A percentile compares a stretch with the other conserved stretches of the same genome.
Conservation (phyloP, 2,888 invertebrate species). For the Slavum lentiscoides region DNA sequence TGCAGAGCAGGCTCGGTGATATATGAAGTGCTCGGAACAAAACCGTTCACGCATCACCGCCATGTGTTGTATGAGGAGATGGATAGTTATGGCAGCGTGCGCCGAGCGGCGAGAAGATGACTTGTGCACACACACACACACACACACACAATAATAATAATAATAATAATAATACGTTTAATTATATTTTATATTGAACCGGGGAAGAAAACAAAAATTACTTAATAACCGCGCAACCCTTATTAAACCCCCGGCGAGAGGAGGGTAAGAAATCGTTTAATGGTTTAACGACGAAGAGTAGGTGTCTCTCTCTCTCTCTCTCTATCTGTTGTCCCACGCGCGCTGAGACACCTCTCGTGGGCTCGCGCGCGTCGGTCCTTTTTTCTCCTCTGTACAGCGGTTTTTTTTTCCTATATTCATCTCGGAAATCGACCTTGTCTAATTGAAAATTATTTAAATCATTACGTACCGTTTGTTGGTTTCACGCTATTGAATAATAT, state of each 20-base stretch:
- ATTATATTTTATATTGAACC: slow-evolving; percentile 40
- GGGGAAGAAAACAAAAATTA: slow-evolving; percentile 22
- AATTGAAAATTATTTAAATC: slow-evolving; percentile 41
- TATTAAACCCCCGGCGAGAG: background rate
- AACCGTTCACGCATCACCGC: slow-evolving; percentile 46
- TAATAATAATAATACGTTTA: slow-evolving; percentile 31
- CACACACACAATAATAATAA: slow-evolving; percentile 19
- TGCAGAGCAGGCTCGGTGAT: slow-evolving; percentile 18
- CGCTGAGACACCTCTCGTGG: background rate
- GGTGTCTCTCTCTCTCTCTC: background rate
- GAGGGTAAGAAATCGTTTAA: slow-evolving; percentile 13
- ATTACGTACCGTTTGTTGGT: background rate
- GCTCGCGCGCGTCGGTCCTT: background rate
- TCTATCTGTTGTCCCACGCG: no score
- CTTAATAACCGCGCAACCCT: slow-evolving; percentile 27
- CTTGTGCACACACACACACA: no score
- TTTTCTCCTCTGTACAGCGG: no score
- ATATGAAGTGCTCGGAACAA: slow-evolving; percentile 43
- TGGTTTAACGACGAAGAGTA: slow-evolving; percentile 20
- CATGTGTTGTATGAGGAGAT: slow-evolving; percentile 23
- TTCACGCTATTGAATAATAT: no score
- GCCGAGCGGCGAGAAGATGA: background rate
- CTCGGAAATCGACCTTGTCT: slow-evolving; percentile 21
- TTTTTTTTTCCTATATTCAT: no score
- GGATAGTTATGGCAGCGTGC: background rate